phyloP scores from a whole-genome alignment of 2,888 invertebrate species.

The Ischnura elegans region DNA sequence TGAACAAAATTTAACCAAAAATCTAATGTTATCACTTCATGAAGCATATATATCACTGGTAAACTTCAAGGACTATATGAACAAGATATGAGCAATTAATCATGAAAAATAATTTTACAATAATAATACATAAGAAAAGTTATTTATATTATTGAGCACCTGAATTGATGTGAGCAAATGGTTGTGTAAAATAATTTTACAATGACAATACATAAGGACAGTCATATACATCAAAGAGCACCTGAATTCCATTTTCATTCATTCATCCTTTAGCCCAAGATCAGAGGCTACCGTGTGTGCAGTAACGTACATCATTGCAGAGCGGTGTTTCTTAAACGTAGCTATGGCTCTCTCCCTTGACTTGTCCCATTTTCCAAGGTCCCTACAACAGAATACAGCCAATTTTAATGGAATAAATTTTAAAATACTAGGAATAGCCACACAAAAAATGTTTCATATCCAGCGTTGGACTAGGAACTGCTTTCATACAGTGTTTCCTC shows the following conservation, averaged over 20 bases:
- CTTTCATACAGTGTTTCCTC: background rate
- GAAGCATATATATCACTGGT: background rate
- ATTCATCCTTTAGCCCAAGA: constrained; percentile 80
- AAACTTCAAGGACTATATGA: background rate
- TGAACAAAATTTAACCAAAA: background rate
- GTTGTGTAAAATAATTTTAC: background rate
- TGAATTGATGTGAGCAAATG: no score
- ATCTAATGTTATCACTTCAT: background rate
- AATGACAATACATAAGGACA: background rate
- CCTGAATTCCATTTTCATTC: background rate
- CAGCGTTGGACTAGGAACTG: no score
- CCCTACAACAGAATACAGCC: constrained; percentile 77
- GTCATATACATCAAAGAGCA: background rate
- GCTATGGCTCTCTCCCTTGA: constrained; percentile 84
- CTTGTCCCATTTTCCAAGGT: constrained; percentile 89
- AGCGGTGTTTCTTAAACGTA: constrained; percentile 85
- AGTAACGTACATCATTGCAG: constrained; percentile 91
- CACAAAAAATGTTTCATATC: no score
- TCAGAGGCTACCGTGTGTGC: constrained; percentile 88
- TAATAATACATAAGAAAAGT: background rate
- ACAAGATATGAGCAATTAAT: background rate
- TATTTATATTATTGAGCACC: background rate
- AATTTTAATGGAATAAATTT: background rate
- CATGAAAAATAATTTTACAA: background rate
- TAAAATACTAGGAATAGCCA: background rate